These are phyloP conservation scores for Bufo gargarizans DNA, from an alignment of 2,113 vertebrate genomes.

Conservation along the genomic window DNA sequence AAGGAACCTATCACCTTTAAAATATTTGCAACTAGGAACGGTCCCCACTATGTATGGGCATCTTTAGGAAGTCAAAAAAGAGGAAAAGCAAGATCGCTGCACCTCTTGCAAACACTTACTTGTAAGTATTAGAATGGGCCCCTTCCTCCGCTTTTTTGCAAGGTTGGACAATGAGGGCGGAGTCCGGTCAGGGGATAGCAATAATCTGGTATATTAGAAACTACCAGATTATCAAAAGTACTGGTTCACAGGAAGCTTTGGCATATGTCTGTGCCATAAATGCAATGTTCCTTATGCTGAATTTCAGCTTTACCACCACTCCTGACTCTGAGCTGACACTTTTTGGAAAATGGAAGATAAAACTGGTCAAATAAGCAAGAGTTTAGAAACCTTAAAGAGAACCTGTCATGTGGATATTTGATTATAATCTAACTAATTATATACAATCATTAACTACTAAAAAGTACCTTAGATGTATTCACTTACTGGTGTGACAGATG, in stretches of 20 bases:
- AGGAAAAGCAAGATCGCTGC: too few relatives aligned
- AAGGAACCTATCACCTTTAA: neutral
- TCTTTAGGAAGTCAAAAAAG: neutral
- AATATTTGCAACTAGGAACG: neutral
- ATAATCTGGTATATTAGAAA: neutral
- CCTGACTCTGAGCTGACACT: neutral
- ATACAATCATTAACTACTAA: too few relatives aligned
- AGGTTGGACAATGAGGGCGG: too few relatives aligned
- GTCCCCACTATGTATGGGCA: neutral
- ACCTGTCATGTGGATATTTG: too few relatives aligned
- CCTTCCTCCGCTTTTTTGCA: too few relatives aligned
- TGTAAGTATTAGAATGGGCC: too few relatives aligned
- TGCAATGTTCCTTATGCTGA: neutral
- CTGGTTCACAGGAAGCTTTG: neutral
- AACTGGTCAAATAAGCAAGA: neutral
- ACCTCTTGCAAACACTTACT: too few relatives aligned
- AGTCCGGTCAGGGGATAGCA: too few relatives aligned
- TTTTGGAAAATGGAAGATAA: neutral
- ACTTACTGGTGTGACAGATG: too few relatives aligned
- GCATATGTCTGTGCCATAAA: neutral
- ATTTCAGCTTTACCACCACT: neutral
- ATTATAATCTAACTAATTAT: too few relatives aligned
- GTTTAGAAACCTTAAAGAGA: neutral
- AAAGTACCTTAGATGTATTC: too few relatives aligned
- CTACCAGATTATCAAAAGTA: neutral